A percentile compares a stretch with the other conserved stretches of the same genome.
Evolutionary conservation across 1,140 invertebrate genomes (phyloP).

Genomic region (Cylas formicarius): DNA sequence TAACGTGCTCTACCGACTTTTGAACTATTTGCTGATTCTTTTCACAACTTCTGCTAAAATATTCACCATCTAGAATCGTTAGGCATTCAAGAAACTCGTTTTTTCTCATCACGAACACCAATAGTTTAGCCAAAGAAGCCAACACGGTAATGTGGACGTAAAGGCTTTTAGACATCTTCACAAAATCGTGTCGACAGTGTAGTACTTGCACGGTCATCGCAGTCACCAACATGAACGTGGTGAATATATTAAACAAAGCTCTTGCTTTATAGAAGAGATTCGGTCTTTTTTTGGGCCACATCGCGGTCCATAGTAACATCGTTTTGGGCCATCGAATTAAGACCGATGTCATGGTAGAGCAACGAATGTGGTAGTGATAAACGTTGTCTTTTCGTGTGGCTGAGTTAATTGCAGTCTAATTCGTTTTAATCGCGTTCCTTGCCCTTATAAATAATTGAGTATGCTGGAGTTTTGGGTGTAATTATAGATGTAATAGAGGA

Average conservation of each 20-base stretch:
- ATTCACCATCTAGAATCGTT: background rate
- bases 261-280: slow-evolving; percentile 3
- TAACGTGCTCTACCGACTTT: slow-evolving; percentile 2
- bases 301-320: slow-evolving; percentile 1
- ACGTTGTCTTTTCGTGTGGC: too few species aligned
- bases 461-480: too few species aligned
- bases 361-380: too few species aligned
- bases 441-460: too few species aligned
- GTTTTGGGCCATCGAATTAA: too few species aligned
- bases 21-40: too few species aligned
- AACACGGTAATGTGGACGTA: slow-evolving; percentile 17
- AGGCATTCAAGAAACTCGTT: background rate
- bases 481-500: too few species aligned
- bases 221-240: background rate
- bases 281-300: slow-evolving; percentile 5
- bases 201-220: slow-evolving; percentile 4
- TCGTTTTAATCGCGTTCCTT: too few species aligned
- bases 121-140: slow-evolving; percentile 11
- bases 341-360: too few species aligned
- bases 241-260: background rate
- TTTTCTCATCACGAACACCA: slow-evolving; percentile 7
- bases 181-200: slow-evolving; percentile 1
- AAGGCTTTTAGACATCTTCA: slow-evolving; percentile 16
- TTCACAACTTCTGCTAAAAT: background rate
- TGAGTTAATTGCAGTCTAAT: too few species aligned